Conservation (phyloP, 2,888 invertebrate species). For the Epistrophe eligans region DNA sequence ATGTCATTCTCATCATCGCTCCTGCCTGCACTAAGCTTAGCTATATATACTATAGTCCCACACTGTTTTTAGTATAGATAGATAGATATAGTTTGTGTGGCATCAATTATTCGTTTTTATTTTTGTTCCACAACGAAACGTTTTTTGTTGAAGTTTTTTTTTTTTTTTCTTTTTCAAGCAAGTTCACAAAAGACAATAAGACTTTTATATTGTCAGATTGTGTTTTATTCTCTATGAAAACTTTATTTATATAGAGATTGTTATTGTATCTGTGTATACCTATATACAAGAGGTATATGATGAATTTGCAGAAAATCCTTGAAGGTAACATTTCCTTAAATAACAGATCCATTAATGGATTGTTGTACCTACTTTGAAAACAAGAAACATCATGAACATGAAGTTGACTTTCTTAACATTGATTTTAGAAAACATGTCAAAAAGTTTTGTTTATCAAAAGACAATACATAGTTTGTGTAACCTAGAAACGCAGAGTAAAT, state of each 20-base stretch:
- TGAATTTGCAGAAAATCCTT: slow-evolving; percentile 20
- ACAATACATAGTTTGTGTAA: slow-evolving; percentile 21
- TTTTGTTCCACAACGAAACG: slow-evolving; percentile 30
- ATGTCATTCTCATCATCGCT: slow-evolving; percentile 65
- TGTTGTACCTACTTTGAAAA: neutral
- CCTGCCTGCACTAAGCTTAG: slow-evolving; percentile 15
- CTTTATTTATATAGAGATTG: slow-evolving; percentile 10
- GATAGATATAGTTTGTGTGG: slow-evolving; percentile 10
- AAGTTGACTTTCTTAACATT: slow-evolving; percentile 27
- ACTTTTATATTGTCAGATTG: slow-evolving; percentile 27
- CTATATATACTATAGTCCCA: no score
- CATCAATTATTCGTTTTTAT: slow-evolving; percentile 39
- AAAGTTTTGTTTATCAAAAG: slow-evolving; percentile 30
- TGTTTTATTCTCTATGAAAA: slow-evolving; percentile 26
- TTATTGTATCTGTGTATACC: neutral
- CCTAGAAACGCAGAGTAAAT: slow-evolving; percentile 12
- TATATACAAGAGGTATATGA: neutral
- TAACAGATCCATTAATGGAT: slow-evolving; percentile 35
- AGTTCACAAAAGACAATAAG: slow-evolving; percentile 32
- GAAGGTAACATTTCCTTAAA: slow-evolving; percentile 11
- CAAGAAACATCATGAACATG: neutral
- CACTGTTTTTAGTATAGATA: neutral
- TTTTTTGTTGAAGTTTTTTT: slow-evolving; percentile 32
- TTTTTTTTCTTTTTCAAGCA: slow-evolving; percentile 2
- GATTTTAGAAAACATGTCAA: slow-evolving; percentile 36